Conservation (phyloP, 2,888 invertebrate species). For the Nomada fabriciana region DNA sequence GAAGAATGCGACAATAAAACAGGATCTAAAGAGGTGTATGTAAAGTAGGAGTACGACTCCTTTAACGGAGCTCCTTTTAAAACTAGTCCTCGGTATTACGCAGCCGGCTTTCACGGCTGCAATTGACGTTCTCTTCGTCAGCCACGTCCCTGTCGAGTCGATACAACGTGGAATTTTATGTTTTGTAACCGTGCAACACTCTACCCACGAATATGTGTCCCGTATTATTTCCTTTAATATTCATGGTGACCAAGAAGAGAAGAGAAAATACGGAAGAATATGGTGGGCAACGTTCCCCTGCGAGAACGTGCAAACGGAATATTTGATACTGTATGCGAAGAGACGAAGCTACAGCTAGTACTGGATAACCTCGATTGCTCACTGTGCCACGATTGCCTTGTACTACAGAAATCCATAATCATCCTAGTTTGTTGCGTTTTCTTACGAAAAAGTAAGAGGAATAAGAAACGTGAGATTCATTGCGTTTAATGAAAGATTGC, state of each 20-base stretch:
- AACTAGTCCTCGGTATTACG: conserved; percentile 23
- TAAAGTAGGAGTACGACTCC: conserved; percentile 1
- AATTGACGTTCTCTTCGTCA: conserved; percentile 33
- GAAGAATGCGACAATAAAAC: conserved; percentile 12
- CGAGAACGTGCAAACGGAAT: not conserved
- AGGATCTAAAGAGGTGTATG: not conserved
- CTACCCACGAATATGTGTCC: not conserved
- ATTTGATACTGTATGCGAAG: not conserved
- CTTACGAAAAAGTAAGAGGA: no score
- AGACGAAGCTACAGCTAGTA: not conserved
- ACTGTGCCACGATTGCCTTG: not conserved
- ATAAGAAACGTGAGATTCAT: no score
- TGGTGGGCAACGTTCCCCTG: not conserved
- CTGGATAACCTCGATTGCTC: not conserved
- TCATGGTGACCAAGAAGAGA: not conserved
- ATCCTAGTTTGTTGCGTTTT: not conserved
- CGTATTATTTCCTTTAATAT: conserved; percentile 15
- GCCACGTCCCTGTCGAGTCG: not conserved
- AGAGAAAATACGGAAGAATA: not conserved
- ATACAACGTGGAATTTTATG: conserved; percentile 35
- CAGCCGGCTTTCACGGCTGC: conserved; percentile 32
- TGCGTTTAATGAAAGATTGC: no score
- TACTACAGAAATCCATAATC: not conserved
- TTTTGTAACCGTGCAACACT: conserved; percentile 16
- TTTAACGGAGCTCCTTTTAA: conserved; percentile 27